phyloP scores from a whole-genome alignment of 2,888 invertebrate genomes.

The Panorpa germanica region DNA sequence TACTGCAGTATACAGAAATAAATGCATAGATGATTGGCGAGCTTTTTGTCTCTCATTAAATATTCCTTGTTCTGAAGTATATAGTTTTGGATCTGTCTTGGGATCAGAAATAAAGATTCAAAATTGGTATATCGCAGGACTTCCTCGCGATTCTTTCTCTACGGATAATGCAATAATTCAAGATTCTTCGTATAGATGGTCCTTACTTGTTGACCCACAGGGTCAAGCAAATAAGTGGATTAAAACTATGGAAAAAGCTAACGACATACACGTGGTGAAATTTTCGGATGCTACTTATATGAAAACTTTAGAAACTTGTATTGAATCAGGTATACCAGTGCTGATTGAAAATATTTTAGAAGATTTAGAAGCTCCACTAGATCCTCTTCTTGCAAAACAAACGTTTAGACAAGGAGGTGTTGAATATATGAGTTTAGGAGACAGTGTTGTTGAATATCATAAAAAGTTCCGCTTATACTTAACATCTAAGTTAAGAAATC shows the following conservation, averaged over 20 bases:
- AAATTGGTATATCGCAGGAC: conserved; percentile 67
- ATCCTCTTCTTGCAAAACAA: conserved; percentile 60
- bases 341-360: conserved; percentile 72
- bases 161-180: conserved; percentile 80
- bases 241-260: conserved; percentile 54
- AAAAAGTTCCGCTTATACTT: conserved; percentile 65
- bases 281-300: conserved; percentile 24
- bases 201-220: conserved; percentile 83
- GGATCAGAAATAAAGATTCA: conserved; percentile 61
- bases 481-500: conserved; percentile 77
- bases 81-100: conserved; percentile 50
- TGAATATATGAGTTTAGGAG: conserved; percentile 64
- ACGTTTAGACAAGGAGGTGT: conserved; percentile 63
- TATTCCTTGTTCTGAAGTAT: conserved; percentile 61
- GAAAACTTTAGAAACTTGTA: conserved; percentile 35
- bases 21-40: conserved; percentile 51
- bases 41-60: conserved; percentile 39
- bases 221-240: conserved; percentile 88
- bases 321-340: conserved; percentile 54
- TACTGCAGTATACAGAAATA: conserved; percentile 43
- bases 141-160: conserved; percentile 70
- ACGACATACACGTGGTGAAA: conserved; percentile 21
- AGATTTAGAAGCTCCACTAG: conserved; percentile 71
- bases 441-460: conserved; percentile 63
- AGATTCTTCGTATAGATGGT: conserved; percentile 67